These are phyloP conservation scores for Sarcophaga rosellei DNA, from an alignment of 2,888 invertebrate genomes.

Conservation along the genomic window DNA sequence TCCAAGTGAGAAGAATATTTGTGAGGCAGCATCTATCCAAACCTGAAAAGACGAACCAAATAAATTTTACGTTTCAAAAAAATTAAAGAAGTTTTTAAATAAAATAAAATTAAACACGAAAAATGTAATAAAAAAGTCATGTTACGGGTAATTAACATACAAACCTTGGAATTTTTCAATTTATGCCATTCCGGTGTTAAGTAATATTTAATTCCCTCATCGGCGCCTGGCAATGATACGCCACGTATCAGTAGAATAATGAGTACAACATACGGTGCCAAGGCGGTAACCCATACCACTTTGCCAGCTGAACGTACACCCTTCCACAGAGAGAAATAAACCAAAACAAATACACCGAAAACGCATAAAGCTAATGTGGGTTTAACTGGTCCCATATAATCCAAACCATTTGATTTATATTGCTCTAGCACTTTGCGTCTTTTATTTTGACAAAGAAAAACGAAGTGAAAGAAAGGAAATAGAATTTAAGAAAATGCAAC, in stretches of 20 bases:
- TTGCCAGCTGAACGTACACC: slow-evolving; percentile 96
- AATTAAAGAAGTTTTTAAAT: too few relatives aligned
- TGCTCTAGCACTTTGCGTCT: slow-evolving; percentile 94
- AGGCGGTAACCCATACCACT: slow-evolving; percentile 97
- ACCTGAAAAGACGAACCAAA: slow-evolving; percentile 83
- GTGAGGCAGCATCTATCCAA: slow-evolving; percentile 96
- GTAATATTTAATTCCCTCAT: slow-evolving; percentile 92
- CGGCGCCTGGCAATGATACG: slow-evolving; percentile 92
- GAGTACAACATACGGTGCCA: slow-evolving; percentile 95
- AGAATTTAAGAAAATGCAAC: background rate
- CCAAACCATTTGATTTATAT: slow-evolving; percentile 90
- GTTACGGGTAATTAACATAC: slow-evolving; percentile 30
- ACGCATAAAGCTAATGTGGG: slow-evolving; percentile 94
- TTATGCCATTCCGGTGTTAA: slow-evolving; percentile 95
- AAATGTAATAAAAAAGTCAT: background rate
- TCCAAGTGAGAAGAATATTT: slow-evolving; percentile 96
- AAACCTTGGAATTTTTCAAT: slow-evolving; percentile 88
- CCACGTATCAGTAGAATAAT: slow-evolving; percentile 92
- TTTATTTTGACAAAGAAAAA: slow-evolving; percentile 2
- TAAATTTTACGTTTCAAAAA: background rate
- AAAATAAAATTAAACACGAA: too few relatives aligned
- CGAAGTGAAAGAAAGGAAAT: background rate
- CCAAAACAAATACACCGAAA: slow-evolving; percentile 94
- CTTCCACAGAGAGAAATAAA: slow-evolving; percentile 98
- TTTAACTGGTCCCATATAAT: slow-evolving; percentile 93